A percentile compares a stretch with the other conserved stretches of the same genome.
These are phyloP conservation scores for Notothenia rossii DNA, from an alignment of 2,113 vertebrate genomes.

Conservation along the genomic window DNA sequence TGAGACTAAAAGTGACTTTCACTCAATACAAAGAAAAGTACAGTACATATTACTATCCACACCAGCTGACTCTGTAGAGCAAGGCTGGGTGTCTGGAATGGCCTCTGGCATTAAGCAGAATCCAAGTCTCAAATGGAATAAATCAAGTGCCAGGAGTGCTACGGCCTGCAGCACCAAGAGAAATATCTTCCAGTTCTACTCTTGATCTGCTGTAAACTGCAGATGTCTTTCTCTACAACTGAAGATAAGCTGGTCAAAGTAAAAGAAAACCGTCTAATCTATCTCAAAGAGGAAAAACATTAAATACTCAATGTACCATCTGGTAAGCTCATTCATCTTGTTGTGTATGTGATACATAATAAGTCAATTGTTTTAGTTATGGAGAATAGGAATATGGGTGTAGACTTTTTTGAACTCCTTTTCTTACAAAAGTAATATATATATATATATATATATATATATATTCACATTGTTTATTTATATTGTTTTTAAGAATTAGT, in stretches of 20 bases:
- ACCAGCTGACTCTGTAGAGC: constrained; percentile 42
- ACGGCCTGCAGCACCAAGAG: constrained; percentile 41
- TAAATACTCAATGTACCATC: constrained; percentile 21
- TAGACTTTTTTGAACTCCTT: too few relatives aligned
- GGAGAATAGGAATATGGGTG: too few relatives aligned
- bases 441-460: too few relatives aligned
- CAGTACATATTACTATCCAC: neutral
- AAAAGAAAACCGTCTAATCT: constrained; percentile 38
- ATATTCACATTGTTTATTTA: too few relatives aligned
- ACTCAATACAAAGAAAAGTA: neutral
- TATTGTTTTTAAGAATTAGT: too few relatives aligned
- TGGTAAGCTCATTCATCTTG: constrained; percentile 17
- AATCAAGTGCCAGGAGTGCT: constrained; percentile 47
- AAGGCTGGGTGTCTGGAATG: constrained; percentile 30
- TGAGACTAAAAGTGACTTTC: neutral
- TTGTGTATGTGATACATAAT: too few relatives aligned
- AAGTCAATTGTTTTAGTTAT: too few relatives aligned
- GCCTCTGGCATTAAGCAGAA: constrained; percentile 34
- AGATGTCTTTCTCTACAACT: constrained; percentile 49
- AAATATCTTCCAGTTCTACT: constrained; percentile 44
- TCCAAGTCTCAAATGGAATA: constrained; percentile 46
- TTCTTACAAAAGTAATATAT: too few relatives aligned
- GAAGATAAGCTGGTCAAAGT: constrained; percentile 26
- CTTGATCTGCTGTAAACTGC: constrained; percentile 50
- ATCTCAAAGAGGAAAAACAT: constrained; percentile 60